Conservation (phyloP, 30 jellyfish, hydroid and myxozoan species). For the Aurelia sp. region DNA sequence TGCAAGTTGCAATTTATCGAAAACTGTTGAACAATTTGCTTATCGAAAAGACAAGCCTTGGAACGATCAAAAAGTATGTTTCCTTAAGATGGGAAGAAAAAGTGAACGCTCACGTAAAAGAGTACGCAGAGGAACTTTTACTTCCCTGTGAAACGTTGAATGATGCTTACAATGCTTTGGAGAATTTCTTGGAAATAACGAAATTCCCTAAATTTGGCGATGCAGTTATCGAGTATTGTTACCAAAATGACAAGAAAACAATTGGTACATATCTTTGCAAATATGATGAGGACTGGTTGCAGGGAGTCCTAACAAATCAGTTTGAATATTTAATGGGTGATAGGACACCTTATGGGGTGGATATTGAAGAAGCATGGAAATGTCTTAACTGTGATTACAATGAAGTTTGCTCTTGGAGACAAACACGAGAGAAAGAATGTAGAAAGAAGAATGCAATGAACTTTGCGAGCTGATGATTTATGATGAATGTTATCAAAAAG, state of each 20-base stretch:
- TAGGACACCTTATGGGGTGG: slow-evolving; percentile 60
- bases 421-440: slow-evolving; percentile 3
- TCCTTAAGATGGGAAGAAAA: slow-evolving; percentile 5
- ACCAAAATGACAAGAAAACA: slow-evolving; percentile 12
- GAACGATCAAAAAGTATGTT: slow-evolving; percentile 7
- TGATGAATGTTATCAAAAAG: too few relatives aligned
- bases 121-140: slow-evolving; percentile 23
- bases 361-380: slow-evolving; percentile 77
- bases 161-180: neutral
- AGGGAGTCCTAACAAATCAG: neutral
- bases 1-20: slow-evolving; percentile 45
- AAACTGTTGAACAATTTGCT: slow-evolving; percentile 37
- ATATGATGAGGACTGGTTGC: slow-evolving; percentile 29
- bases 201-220: slow-evolving; percentile 28
- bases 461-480: neutral
- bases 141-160: slow-evolving; percentile 11
- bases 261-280: slow-evolving; percentile 2
- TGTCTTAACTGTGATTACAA: slow-evolving; percentile 56
- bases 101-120: slow-evolving; percentile 1
- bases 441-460: slow-evolving; percentile 35
- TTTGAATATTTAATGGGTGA: slow-evolving; percentile 30
- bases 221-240: slow-evolving; percentile 55
- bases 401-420: slow-evolving; percentile 66
- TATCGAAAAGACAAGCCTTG: neutral
- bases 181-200: neutral